Evolutionary conservation across 2,113 vertebrate species (phyloP), one percentile per base, ranked within the genome.

Genomic region (Mastomys coucha): DNA sequence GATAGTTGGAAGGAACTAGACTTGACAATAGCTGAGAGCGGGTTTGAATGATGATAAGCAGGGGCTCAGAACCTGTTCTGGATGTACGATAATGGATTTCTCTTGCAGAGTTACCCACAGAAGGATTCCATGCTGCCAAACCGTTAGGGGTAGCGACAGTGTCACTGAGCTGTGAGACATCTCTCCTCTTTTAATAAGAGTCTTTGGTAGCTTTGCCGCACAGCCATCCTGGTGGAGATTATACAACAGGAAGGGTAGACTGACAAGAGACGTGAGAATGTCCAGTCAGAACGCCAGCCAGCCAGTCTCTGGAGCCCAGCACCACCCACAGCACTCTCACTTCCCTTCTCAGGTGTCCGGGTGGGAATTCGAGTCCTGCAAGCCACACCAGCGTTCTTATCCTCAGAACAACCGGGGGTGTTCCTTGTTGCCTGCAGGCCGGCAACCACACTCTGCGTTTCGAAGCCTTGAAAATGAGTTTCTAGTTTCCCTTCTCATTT

Each of bases 381-480:
- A 19, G 2, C 28, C 72, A 31, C 6, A 0, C 39, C 3, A 0
- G 16, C 26, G 17, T 45, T 22, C 53, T 4, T 3, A 33, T 3
- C 6, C 28, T 45, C 17, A 1, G 22, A 16, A 0, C 0, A 0
- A 7, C 14, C 20, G 39, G 0, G 10, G 16, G 2, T 28, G 36
- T 13, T 9, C 36, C 56, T 17, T 16, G 0, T 24, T 28, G 88
- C 77, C n/a, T 73, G 4, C 26, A 22, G 36, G 39, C n/a, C 2
- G 0, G 4, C 0, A 5, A 11, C 56, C 60, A 17, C 60, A 2
- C 11, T 36, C 42, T 36, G 31, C 84, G 12, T 49, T 12, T 33
- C 2, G 14, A 36, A 39, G 56, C 58, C 7, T 33, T 76, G 20
- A 6, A 63, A 42, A 28, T 19, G n/a, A 36, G 14, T 65, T 49